A percentile compares a stretch with the other conserved stretches of the same genome.
Conservation (phyloP, 2,113 vertebrate genomes). For the Zeus faber region DNA sequence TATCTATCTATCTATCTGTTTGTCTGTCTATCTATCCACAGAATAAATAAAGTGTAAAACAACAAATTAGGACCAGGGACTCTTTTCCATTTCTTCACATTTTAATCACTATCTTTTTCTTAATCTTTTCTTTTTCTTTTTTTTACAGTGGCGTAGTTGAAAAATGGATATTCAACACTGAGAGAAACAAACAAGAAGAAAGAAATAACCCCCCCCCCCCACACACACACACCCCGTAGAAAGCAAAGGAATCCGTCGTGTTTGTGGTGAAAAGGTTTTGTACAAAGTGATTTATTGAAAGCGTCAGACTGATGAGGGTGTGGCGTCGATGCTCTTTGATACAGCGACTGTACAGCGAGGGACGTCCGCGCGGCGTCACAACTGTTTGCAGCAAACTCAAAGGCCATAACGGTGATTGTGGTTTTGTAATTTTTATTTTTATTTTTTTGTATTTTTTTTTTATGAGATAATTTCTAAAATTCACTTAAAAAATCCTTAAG, state of each 20-base stretch:
- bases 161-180: slow-evolving; percentile 77
- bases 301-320: slow-evolving; percentile 63
- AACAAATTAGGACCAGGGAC: background rate
- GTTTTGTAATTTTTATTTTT: slow-evolving; percentile 46
- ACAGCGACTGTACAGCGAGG: slow-evolving; percentile 62
- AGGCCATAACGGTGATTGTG: slow-evolving; percentile 79
- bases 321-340: slow-evolving; percentile 67
- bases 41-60: no score
- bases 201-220: slow-evolving; percentile 40
- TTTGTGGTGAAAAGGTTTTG: slow-evolving; percentile 69
- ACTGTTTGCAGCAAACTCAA: slow-evolving; percentile 76
- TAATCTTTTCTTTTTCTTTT: slow-evolving; percentile 58
- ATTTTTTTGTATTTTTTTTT: no score
- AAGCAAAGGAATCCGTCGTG: slow-evolving; percentile 69
- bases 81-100: slow-evolving; percentile 59
- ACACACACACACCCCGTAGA: slow-evolving; percentile 69
- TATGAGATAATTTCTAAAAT: slow-evolving; percentile 50
- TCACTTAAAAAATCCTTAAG: slow-evolving; percentile 55
- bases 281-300: slow-evolving; percentile 74
- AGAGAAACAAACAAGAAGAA: slow-evolving; percentile 49
- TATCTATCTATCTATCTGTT: no score
- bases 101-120: slow-evolving; percentile 74
- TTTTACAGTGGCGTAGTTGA: slow-evolving; percentile 75
- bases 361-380: no score
- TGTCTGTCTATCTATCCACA: no score